Base-by-base conservation (phyloP, 2,797 vertebrate species). In the Chelmon rostratus region DNA sequence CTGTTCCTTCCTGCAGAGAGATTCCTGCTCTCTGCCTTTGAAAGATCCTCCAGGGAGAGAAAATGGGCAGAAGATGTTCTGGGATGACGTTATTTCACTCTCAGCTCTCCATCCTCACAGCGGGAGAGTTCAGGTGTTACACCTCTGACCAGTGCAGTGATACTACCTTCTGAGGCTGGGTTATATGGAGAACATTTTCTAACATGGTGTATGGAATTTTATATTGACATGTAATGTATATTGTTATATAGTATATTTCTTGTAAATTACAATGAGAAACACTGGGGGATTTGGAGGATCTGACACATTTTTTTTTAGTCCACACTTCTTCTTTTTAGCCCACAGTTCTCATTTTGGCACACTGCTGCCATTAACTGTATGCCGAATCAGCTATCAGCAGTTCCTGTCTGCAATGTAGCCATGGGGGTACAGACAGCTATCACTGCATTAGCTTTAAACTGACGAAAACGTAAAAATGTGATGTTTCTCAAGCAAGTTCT, bases 1-100 rank as follows among this genome's bases (percentile, higher is more conserved):
- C 64, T 76, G 64, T 57, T 73, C 67, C 74, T 81, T 78, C 71
- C 74, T 42, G 73, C 57, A 0, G 67, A 31, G 42, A 65, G 40
- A 7, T 18, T 57, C 59, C 68, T 28, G 40, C 52, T 71, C 44
- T 49, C 38, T 15, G 42, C 73, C 70, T 67, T 49, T 23, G 3
- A 53, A 54, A 73, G 35, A 23, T 19, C 42, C 40, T 52, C 40
- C 31, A 3, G 18, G 23, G 16, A 56, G 35, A 64, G 71, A n/a
- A 75, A 69, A 76, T 47, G 49, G 53, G 12, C 37, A 49, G 23
- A 15, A 76, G 66, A 64, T 63, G 47, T 46, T 59, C 62, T 7
- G 57, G n/a, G 62, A 19, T 4, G 23, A 40, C 2, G 16, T 42
- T 6, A 70, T 64, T 70, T 57, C 28, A 31, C 49, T 46, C 6